Evolutionary conservation across 1,140 invertebrate genomes (phyloP).

Genomic region (Zaprionus lachaisei): DNA sequence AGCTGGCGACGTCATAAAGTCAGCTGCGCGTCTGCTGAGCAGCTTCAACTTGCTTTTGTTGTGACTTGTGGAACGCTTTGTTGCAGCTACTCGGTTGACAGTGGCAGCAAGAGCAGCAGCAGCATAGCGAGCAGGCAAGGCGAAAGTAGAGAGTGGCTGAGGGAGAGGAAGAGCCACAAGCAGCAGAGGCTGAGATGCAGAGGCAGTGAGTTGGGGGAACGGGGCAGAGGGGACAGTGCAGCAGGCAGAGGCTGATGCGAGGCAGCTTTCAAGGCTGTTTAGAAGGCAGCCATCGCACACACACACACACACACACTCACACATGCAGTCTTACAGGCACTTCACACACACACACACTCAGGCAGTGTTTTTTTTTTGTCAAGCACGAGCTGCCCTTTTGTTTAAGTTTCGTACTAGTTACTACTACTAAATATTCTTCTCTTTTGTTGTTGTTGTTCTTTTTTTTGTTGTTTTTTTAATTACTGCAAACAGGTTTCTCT

Average conservation of each 20-base stretch:
- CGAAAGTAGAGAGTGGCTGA: neutral
- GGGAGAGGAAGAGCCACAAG: no score
- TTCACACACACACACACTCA: conserved; percentile 19
- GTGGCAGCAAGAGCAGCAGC: conserved; percentile 19
- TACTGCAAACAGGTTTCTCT: conserved; percentile 49
- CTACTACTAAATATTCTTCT: conserved; percentile 16
- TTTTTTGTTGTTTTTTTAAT: conserved; percentile 37
- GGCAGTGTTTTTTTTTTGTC: conserved; percentile 45
- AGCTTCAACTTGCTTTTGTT: conserved; percentile 59
- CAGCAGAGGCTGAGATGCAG: neutral
- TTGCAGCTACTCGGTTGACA: conserved; percentile 62
- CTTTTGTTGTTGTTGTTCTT: conserved; percentile 16
- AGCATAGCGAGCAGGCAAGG: neutral
- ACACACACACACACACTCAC: conserved; percentile 15
- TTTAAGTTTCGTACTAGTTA: conserved; percentile 44
- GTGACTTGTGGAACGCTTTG: conserved; percentile 73
- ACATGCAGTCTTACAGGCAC: conserved; percentile 10
- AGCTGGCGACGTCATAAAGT: conserved; percentile 80
- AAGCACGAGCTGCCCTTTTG: conserved; percentile 57
- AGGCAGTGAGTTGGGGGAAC: neutral
- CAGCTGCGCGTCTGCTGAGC: conserved; percentile 67
- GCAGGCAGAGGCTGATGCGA: conserved; percentile 27
- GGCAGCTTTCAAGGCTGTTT: conserved; percentile 81
- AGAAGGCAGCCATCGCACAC: conserved; percentile 60
- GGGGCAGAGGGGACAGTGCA: neutral